Percentiles rank a stretch among this genome's conserved stretches.
These are phyloP conservation scores for Rhagologus leucostigma DNA, from an alignment of 2,113 vertebrate species.

Conservation along the genomic window DNA sequence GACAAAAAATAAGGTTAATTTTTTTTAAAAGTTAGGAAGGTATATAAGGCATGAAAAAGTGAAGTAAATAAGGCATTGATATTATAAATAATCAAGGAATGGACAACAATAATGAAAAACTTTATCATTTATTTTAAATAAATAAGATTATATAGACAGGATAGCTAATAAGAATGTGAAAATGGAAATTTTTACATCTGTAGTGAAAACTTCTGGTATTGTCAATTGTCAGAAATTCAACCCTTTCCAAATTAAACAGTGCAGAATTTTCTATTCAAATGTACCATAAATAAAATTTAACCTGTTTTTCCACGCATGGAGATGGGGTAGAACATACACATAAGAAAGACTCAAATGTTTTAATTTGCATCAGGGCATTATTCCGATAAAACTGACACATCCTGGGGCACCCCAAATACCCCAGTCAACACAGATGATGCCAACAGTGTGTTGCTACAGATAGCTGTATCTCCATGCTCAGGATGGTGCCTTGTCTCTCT, in stretches of 20 bases:
- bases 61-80: not conserved
- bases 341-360: not conserved
- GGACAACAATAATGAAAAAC: not conserved
- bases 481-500: not conserved
- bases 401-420: not conserved
- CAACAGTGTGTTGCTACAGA: not conserved
- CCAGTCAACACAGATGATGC: accelerated
- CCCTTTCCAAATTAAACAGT: not conserved
- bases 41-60: not conserved
- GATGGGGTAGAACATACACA: not conserved
- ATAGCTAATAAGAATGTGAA: not conserved
- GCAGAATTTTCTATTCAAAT: not conserved
- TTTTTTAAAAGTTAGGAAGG: not conserved
- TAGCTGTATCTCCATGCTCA: not conserved
- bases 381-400: not conserved
- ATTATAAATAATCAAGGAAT: not conserved
- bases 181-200: not conserved
- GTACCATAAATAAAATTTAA: not conserved
- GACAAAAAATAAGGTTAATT: not conserved
- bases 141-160: not conserved
- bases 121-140: not conserved
- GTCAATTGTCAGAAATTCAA: not conserved
- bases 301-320: not conserved
- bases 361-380: not conserved
- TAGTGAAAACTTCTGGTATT: not conserved